phyloP scores from a whole-genome alignment of 2,113 vertebrate genomes.

The Chlamydotis undulata region DNA sequence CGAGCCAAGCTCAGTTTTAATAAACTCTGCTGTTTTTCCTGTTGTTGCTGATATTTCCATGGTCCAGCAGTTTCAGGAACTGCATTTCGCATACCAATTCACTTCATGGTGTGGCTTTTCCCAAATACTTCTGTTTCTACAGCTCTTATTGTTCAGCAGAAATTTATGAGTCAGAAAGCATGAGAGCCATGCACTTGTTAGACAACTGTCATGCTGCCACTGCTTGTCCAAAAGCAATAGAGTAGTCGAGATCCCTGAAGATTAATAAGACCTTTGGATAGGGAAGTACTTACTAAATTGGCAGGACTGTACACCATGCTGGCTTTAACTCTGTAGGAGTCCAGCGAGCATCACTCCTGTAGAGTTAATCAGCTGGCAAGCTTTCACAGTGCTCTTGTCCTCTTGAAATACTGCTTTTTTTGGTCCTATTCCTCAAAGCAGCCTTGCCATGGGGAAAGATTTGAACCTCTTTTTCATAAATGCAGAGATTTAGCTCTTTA shows the following conservation, averaged over 20 bases:
- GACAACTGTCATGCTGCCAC: background rate
- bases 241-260: background rate
- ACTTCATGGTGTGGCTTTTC: background rate
- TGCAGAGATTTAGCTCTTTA: background rate
- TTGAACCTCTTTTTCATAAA: background rate
- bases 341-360: background rate
- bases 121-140: background rate
- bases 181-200: background rate
- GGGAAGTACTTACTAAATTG: background rate
- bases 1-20: accelerated
- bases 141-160: background rate
- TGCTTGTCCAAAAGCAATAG: background rate
- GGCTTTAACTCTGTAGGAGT: background rate
- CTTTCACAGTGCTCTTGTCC: background rate
- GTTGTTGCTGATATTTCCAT: background rate
- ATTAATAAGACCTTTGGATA: background rate
- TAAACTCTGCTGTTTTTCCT: background rate
- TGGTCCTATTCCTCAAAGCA: background rate
- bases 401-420: background rate
- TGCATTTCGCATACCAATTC: background rate
- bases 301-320: background rate
- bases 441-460: background rate
- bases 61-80: background rate
- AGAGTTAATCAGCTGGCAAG: background rate
- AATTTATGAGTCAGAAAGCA: background rate